phyloP scores from a whole-genome alignment of 2,888 invertebrate species.

The Pemphredon lugubris region DNA sequence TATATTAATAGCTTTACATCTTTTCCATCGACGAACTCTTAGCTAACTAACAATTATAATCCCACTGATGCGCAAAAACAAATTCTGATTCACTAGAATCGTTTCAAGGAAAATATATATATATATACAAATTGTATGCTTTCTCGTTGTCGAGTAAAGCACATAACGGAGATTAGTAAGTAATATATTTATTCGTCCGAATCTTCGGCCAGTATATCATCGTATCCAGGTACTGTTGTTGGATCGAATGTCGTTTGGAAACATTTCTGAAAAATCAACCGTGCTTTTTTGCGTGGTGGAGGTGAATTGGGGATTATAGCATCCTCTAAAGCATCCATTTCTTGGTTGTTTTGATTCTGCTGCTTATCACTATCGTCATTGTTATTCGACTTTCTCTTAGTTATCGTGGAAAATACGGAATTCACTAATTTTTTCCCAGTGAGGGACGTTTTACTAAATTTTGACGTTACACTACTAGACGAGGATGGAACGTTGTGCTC shows the following conservation, averaged over 20 bases:
- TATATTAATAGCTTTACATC: no score
- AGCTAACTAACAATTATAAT: no score
- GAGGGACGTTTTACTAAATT: conserved; percentile 1
- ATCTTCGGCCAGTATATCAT: conserved; percentile 86
- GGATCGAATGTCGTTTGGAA: conserved; percentile 88
- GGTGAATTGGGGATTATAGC: conserved; percentile 85
- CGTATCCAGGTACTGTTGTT: conserved; percentile 82
- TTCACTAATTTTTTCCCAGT: conserved; percentile 20
- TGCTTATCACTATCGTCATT: conserved; percentile 37
- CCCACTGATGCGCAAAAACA: no score
- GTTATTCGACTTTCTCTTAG: conserved; percentile 56
- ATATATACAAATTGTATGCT: no score
- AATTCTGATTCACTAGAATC: no score
- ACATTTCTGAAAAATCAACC: conserved; percentile 87
- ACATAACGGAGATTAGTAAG: no score
- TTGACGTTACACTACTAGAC: not conserved
- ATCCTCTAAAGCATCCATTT: conserved; percentile 75
- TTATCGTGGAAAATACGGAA: conserved; percentile 38
- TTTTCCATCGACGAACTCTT: no score
- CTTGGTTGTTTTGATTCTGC: conserved; percentile 8
- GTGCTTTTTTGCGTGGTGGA: conserved; percentile 83
- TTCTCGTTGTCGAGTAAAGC: no score
- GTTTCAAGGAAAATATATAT: no score
- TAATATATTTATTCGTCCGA: conserved; percentile 83
- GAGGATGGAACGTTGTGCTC: no score